Evolutionary conservation across 2,797 vertebrate genomes (phyloP).

Genomic region (Lophius americanus): DNA sequence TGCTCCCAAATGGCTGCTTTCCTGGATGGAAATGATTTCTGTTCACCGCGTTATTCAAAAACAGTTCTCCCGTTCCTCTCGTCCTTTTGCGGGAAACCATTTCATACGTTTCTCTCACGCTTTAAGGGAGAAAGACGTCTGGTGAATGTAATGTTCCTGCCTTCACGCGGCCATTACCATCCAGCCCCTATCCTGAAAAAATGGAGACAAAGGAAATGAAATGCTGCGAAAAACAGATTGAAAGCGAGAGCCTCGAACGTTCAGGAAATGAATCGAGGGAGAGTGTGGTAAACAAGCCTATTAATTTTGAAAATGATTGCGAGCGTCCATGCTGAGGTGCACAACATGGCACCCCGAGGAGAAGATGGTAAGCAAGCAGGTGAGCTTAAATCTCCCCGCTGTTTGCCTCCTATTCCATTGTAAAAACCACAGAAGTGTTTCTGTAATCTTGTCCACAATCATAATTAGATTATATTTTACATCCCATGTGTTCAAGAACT

Average conservation of each 20-base stretch:
- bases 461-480: too few relatives aligned
- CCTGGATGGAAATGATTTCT: neutral
- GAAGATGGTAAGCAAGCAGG: neutral
- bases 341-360: neutral
- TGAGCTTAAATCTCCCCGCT: too few relatives aligned
- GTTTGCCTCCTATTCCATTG: too few relatives aligned
- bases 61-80: too few relatives aligned
- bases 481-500: too few relatives aligned
- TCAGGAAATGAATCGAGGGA: constrained; percentile 30
- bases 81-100: too few relatives aligned
- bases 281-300: constrained; percentile 10
- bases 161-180: neutral
- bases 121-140: neutral
- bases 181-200: neutral
- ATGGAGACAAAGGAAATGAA: constrained; percentile 42
- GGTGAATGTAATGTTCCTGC: neutral
- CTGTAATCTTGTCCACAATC: too few relatives aligned
- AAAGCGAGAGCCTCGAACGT: neutral
- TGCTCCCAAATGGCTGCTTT: neutral
- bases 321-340: constrained; percentile 2
- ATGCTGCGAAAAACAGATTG: neutral
- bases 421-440: too few relatives aligned
- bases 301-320: constrained; percentile 22
- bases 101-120: too few relatives aligned
- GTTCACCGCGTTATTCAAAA: too few relatives aligned